Base-by-base conservation (phyloP, 2,888 invertebrate species). In the Idaea aversata region DNA sequence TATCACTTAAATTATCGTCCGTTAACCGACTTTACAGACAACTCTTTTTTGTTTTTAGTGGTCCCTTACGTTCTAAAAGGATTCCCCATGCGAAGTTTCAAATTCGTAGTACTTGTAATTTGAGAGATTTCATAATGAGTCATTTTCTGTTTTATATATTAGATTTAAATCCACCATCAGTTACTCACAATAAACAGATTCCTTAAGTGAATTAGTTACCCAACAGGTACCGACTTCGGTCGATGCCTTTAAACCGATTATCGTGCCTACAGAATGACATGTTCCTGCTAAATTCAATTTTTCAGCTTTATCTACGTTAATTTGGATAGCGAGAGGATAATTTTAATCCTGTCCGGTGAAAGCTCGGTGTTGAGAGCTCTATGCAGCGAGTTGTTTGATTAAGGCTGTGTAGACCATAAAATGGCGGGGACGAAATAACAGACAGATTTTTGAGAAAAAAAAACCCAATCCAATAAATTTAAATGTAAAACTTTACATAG, bases 281-380 rank as follows among this genome's bases (percentile, higher is more conserved):
- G 76, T 76, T 75, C 70, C 70, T 72, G 72, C 75, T 73, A 78
- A 80, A 84, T 84, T 82, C 74, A 80, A 86, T 86, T 83, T 82
- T 76, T 83, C 82, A 81, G 78, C 78, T 73, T 65, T 67, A 75
- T 71, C 74, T 70, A 67, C 25, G 74, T 70, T 77, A 75, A 78
- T 81, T 77, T 75, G 74, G 75, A 80, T 79, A 78, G 78, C 76
- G 77, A 81, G 77, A 65, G 69, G 75, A 75, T 79, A 78, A 81
- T 81, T 79, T 77, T 75, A 77, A 83, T 80, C 72, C 72, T 67
- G 77, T 77, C 78, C 79, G 75, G 72, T 70, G 70, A 66, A 67
- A 69, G 47, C 47, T 47, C 3, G 47, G 13, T 10, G 47, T 13
- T 13, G 47, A 47, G 47, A 10, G 13, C 7, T 47, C 7, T 10